Evolutionary conservation across 2,113 vertebrate species (phyloP).

Genomic region (Ramphastos sulfuratus): DNA sequence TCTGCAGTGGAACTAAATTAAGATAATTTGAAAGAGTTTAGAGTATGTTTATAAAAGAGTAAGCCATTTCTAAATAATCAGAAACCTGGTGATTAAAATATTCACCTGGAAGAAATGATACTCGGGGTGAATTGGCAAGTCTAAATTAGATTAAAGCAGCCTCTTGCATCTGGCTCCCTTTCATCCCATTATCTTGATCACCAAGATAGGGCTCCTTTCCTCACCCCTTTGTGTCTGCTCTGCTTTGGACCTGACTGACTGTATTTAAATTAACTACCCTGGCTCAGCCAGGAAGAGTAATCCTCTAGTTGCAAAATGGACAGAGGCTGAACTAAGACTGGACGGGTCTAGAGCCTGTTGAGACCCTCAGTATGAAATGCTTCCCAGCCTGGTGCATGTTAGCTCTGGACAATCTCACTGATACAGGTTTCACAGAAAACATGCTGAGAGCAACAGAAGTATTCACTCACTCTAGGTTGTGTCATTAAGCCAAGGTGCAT

Average conservation of each 20-base stretch:
- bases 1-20: neutral
- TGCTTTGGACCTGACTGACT: neutral
- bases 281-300: neutral
- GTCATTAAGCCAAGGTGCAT: neutral
- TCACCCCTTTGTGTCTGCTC: neutral
- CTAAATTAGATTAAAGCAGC: neutral
- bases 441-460: neutral
- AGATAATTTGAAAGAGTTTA: neutral
- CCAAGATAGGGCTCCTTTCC: neutral
- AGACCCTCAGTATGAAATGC: neutral
- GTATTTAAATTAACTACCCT: neutral
- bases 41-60: neutral
- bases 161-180: neutral
- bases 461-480: neutral
- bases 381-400: rapidly evolving
- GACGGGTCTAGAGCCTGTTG: neutral
- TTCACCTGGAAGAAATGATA: neutral
- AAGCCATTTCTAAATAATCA: neutral
- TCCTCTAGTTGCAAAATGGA: neutral
- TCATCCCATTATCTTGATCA: neutral
- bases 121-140: neutral
- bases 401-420: neutral
- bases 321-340: neutral
- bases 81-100: neutral
- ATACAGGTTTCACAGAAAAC: neutral